A percentile compares a stretch with the other conserved stretches of the same genome.
phyloP scores from a whole-genome alignment of 2,113 vertebrate species.

The Protobothrops flavoviridis region DNA sequence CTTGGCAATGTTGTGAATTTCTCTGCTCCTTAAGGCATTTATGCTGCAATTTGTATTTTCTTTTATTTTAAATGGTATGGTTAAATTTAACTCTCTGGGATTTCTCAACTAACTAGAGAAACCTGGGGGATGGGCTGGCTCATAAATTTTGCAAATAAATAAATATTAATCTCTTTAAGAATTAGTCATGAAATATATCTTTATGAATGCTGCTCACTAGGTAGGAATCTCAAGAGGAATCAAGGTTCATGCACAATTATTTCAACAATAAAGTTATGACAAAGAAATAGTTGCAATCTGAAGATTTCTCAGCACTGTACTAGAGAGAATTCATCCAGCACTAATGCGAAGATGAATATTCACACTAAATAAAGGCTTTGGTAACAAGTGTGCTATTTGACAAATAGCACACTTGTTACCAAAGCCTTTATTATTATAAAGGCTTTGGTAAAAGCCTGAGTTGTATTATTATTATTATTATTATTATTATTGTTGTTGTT shows the following conservation, averaged over 20 bases:
- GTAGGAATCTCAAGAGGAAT: neutral
- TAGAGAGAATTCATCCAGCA: constrained; percentile 15
- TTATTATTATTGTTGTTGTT: constrained; percentile 16
- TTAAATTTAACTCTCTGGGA: neutral
- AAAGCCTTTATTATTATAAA: no score
- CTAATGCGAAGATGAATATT: constrained; percentile 55
- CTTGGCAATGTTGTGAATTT: neutral
- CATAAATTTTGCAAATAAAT: neutral
- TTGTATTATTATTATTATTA: neutral
- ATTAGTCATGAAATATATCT: neutral
- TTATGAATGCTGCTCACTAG: neutral
- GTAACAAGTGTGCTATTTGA: constrained; percentile 50
- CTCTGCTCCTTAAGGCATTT: neutral
- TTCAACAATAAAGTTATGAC: constrained; percentile 1
- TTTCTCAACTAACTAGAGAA: neutral
- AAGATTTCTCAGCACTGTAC: constrained; percentile 7
- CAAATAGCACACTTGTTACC: no score
- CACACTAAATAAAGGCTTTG: constrained; percentile 49
- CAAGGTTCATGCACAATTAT: neutral
- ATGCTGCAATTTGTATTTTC: neutral
- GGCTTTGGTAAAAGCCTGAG: constrained; percentile 33
- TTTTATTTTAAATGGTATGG: neutral
- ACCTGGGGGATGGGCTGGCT: neutral
- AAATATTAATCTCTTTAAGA: neutral
- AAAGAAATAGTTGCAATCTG: constrained; percentile 11